These are phyloP conservation scores for Corythucha ciliata DNA, from an alignment of 2,888 invertebrate genomes.

Conservation along the genomic window DNA sequence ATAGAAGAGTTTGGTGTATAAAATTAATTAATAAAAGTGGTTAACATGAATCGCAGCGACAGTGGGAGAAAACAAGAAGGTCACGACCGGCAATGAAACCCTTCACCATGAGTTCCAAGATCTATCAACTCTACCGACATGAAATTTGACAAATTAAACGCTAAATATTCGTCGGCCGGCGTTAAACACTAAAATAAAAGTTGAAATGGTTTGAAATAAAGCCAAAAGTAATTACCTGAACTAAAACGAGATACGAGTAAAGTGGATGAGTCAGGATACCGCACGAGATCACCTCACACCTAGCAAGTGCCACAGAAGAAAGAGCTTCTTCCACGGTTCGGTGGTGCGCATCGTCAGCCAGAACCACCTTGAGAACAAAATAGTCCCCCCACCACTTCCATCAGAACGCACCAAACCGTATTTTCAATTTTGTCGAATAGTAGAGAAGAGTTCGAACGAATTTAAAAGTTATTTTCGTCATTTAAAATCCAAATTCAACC, in stretches of 20 bases:
- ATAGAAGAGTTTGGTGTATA: no score
- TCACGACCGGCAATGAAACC: slow-evolving; percentile 10
- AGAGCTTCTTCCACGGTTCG: slow-evolving; percentile 38
- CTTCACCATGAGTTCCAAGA: slow-evolving; percentile 3
- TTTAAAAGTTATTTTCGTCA: no score
- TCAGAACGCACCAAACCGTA: no score
- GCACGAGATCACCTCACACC: slow-evolving; percentile 37
- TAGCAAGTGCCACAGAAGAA: slow-evolving; percentile 40
- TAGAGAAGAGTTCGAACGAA: no score
- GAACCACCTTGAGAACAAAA: slow-evolving; percentile 24
- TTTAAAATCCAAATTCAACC: no score
- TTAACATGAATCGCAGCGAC: no score
- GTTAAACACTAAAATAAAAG: slow-evolving; percentile 1
- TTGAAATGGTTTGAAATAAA: slow-evolving; percentile 6
- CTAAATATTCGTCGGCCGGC: not conserved
- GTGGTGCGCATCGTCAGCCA: slow-evolving; percentile 34
- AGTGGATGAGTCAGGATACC: slow-evolving; percentile 21
- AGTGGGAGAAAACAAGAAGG: no score
- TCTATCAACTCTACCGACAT: not conserved
- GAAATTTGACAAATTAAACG: not conserved
- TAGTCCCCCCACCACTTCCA: slow-evolving; percentile 24
- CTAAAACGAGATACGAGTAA: slow-evolving; percentile 15
- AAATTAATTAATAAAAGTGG: no score
- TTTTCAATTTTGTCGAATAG: not conserved
- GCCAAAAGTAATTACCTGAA: slow-evolving; percentile 12